A percentile compares a stretch with the other conserved stretches of the same genome.
phyloP scores from a whole-genome alignment of 2,888 invertebrate species.

The Sisyra nigra region DNA sequence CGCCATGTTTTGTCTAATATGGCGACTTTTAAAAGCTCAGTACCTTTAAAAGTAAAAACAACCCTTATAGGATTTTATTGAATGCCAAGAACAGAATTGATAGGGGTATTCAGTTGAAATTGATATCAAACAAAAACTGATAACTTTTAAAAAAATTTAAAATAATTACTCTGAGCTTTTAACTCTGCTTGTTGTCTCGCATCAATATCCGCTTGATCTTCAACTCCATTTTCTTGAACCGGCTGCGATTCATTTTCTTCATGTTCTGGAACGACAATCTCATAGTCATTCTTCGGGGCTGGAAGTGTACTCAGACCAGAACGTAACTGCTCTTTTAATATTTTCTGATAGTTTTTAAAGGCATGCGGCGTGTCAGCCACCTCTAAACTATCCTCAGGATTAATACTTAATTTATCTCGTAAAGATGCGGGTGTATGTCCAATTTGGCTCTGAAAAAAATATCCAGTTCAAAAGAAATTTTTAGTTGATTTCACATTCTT shows the following conservation, averaged over 20 bases:
- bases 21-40: no score
- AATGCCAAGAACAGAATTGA: no score
- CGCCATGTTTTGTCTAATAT: no score
- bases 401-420: slow-evolving; percentile 89
- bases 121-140: no score
- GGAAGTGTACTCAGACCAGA: slow-evolving; percentile 71
- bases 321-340: slow-evolving; percentile 54
- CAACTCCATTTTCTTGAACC: slow-evolving; percentile 28
- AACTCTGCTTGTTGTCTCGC: slow-evolving; percentile 49
- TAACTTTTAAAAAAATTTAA: slow-evolving; percentile 5
- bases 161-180: slow-evolving; percentile 40
- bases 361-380: slow-evolving; percentile 54
- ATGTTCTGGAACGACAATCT: slow-evolving; percentile 90
- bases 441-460: slow-evolving; percentile 11
- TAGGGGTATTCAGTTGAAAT: no score
- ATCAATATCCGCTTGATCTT: slow-evolving; percentile 81
- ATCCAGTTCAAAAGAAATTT: no score
- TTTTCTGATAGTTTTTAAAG: slow-evolving; percentile 49
- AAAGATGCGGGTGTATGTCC: slow-evolving; percentile 54
- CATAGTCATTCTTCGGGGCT: slow-evolving; percentile 90
- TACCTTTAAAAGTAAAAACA: no score
- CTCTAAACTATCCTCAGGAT: slow-evolving; percentile 66
- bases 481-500: no score
- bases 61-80: no score
- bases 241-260: slow-evolving; percentile 26